Conservation (phyloP, 2,888 invertebrate species). For the Orchesella flavescens region DNA sequence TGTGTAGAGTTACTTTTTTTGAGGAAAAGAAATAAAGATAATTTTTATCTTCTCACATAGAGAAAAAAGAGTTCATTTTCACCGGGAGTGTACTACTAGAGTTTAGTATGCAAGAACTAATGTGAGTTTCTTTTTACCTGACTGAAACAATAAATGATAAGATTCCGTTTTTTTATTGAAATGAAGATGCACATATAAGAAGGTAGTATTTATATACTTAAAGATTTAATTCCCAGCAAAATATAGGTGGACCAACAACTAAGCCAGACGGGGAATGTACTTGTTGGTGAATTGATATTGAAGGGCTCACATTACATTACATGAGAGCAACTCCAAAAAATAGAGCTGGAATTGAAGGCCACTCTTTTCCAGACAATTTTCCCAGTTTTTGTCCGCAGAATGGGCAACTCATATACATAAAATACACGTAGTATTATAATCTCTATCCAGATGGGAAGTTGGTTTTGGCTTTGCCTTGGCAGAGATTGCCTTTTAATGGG, state of each 20-base stretch:
- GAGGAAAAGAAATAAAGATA: conserved; percentile 56
- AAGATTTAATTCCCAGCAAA: background rate
- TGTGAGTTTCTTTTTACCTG: conserved; percentile 18
- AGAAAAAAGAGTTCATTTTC: background rate
- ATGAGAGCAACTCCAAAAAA: background rate
- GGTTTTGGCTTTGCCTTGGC: no score
- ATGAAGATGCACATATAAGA: conserved; percentile 23
- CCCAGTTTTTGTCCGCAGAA: background rate
- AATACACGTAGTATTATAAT: no score
- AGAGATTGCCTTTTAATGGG: conserved; percentile 56
- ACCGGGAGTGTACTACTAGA: conserved; percentile 19
- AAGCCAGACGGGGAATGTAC: conserved; percentile 47
- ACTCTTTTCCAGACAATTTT: conserved; percentile 16
- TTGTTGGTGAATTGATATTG: conserved; percentile 19
- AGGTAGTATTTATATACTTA: background rate
- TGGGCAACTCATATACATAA: background rate
- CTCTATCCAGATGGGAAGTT: background rate
- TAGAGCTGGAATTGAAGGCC: background rate
- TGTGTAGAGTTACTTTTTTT: conserved; percentile 8
- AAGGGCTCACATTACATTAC: conserved; percentile 54
- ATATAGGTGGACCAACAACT: conserved; percentile 32
- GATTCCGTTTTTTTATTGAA: conserved; percentile 47
- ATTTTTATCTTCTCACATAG: conserved; percentile 36
- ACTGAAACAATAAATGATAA: conserved; percentile 57
- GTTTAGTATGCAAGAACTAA: conserved; percentile 23